A percentile compares a stretch with the other conserved stretches of the same genome.
phyloP scores from a whole-genome alignment of 92 coral and sea anemone genomes.

The Phenganax stokvisi region DNA sequence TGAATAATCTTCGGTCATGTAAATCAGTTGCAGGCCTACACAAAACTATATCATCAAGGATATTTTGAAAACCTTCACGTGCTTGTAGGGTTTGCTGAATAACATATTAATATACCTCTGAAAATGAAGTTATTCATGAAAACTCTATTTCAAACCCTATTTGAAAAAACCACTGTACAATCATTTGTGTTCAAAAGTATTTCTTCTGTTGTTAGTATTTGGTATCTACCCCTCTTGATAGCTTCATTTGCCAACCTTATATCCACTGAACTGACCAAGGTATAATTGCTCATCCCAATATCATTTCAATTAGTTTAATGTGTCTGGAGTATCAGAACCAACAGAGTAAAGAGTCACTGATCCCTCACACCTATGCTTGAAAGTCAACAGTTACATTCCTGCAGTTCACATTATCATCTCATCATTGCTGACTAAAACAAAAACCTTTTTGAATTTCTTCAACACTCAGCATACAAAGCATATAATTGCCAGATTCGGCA shows the following conservation, averaged over 20 bases:
- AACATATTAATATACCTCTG: background rate
- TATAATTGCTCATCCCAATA: too few species aligned
- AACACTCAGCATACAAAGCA: too few species aligned
- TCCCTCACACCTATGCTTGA: too few species aligned
- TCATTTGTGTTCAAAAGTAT: slow-evolving; percentile 21
- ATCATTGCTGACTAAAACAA: too few species aligned
- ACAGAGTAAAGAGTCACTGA: too few species aligned
- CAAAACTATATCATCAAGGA: slow-evolving; percentile 49
- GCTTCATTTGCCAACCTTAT: slow-evolving; percentile 40
- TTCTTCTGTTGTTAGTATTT: slow-evolving; percentile 31
- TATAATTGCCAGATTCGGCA: too few species aligned
- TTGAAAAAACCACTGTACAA: slow-evolving; percentile 19
- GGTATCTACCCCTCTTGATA: slow-evolving; percentile 30
- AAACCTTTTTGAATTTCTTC: too few species aligned
- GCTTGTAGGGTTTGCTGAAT: slow-evolving; percentile 10
- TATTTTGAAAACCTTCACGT: slow-evolving; percentile 50
- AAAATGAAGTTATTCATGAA: slow-evolving; percentile 23
- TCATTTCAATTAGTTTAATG: too few species aligned
- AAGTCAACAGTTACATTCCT: too few species aligned
- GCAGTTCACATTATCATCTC: too few species aligned
- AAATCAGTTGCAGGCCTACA: slow-evolving; percentile 46
- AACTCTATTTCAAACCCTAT: slow-evolving; percentile 34
- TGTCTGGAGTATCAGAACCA: too few species aligned
- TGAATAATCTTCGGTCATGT: slow-evolving; percentile 49
- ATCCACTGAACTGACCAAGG: slow-evolving; percentile 15